A percentile compares a stretch with the other conserved stretches of the same genome.
These are phyloP conservation scores for Orthonevra nobilis DNA, from an alignment of 2,888 invertebrate genomes.

Conservation along the genomic window DNA sequence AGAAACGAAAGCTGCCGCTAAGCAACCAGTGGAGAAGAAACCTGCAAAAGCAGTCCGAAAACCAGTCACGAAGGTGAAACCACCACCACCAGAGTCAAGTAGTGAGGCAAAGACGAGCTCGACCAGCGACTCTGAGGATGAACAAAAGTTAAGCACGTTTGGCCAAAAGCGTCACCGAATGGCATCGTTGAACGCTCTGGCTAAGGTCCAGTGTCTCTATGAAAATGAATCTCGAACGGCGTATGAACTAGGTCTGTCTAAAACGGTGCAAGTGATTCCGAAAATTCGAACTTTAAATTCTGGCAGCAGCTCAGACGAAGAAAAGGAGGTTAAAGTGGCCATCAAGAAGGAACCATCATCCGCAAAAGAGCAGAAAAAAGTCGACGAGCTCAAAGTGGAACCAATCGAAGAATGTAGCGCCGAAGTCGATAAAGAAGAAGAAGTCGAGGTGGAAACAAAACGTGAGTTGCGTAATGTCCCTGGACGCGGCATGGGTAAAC, in stretches of 20 bases:
- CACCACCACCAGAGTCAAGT: conserved; percentile 69
- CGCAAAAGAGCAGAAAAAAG: conserved; percentile 53
- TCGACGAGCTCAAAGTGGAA: conserved; percentile 63
- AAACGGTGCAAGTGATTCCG: conserved; percentile 80
- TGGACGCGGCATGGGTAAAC: conserved; percentile 89
- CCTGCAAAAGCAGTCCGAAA: conserved; percentile 42
- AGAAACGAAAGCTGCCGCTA: conserved; percentile 5
- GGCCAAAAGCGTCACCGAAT: conserved; percentile 92
- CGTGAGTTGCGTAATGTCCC: conserved; percentile 87
- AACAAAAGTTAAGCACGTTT: conserved; percentile 77
- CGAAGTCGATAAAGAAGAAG: conserved; percentile 71
- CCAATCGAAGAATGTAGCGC: conserved; percentile 32
- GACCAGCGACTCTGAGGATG: conserved; percentile 76
- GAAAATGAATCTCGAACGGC: conserved; percentile 92
- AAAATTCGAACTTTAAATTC: conserved; percentile 78
- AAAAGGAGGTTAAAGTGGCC: conserved; percentile 72
- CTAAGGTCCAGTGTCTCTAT: conserved; percentile 94
- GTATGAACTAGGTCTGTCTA: conserved; percentile 83
- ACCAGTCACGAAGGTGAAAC: conserved; percentile 51
- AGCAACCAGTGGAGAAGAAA: conserved; percentile 42
- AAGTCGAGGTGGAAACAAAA: conserved; percentile 76
- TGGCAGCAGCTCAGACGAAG: conserved; percentile 81
- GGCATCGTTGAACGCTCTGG: conserved; percentile 92
- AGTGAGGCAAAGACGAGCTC: conserved; percentile 64
- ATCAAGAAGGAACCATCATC: conserved; percentile 43